A percentile compares a stretch with the other conserved stretches of the same genome.
Conservation (phyloP, 2,113 vertebrate genomes). For the Trichomycterus rosablanca region DNA sequence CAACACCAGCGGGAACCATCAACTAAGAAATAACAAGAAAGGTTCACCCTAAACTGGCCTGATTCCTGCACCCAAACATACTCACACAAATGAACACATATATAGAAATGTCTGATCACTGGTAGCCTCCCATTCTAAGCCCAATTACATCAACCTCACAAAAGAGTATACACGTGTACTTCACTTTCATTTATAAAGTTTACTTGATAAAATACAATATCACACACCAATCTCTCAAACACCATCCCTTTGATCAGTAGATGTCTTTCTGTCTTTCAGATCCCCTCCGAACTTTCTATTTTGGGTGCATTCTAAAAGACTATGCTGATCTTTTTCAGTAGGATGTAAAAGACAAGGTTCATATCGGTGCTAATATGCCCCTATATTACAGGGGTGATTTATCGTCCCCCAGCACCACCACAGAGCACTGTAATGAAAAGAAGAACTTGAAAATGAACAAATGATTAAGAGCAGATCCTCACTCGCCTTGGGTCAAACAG, state of each 20-base stretch:
- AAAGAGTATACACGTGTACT: too few relatives aligned
- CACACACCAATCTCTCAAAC: conserved; percentile 37
- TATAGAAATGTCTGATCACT: neutral
- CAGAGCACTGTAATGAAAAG: conserved; percentile 63
- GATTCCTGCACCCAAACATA: conserved; percentile 44
- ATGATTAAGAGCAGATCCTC: conserved; percentile 66
- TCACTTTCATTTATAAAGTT: too few relatives aligned
- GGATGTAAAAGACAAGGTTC: conserved; percentile 57
- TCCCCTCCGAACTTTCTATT: conserved; percentile 3
- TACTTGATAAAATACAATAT: conserved; percentile 40
- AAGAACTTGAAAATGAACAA: conserved; percentile 56
- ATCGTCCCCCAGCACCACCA: conserved; percentile 54
- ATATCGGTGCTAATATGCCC: conserved; percentile 49
- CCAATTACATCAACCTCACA: too few relatives aligned
- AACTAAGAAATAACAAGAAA: conserved; percentile 66
- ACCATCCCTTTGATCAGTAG: too few relatives aligned
- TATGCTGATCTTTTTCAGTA: conserved; percentile 42
- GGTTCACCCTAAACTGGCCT: conserved; percentile 60
- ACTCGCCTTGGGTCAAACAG: conserved; percentile 48
- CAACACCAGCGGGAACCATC: conserved; percentile 62
- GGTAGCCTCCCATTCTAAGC: too few relatives aligned
- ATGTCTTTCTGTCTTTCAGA: conserved; percentile 41
- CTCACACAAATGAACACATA: conserved; percentile 33
- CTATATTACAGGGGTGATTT: conserved; percentile 66
- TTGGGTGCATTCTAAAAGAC: conserved; percentile 16